Conservation (phyloP, 2,797 vertebrate genomes). For the Brachyrhaphis roseni region DNA sequence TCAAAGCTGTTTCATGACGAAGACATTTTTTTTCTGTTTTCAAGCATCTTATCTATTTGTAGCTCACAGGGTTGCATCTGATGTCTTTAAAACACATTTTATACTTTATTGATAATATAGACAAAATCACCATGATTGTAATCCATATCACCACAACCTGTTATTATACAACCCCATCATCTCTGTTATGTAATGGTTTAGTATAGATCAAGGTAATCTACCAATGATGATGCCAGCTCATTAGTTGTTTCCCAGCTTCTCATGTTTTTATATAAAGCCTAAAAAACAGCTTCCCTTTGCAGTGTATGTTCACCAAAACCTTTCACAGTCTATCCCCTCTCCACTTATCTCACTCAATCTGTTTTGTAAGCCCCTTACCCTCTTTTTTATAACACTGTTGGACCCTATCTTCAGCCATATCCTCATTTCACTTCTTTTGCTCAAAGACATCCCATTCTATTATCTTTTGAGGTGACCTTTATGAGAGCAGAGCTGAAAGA, state of each 20-base stretch:
- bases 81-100: constrained; percentile 20
- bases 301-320: constrained; percentile 22
- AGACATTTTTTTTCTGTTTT: constrained; percentile 33
- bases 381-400: constrained; percentile 39
- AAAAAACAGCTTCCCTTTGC: constrained; percentile 17
- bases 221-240: constrained; percentile 8
- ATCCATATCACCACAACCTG: constrained; percentile 1
- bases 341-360: constrained; percentile 31
- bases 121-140: constrained; percentile 10
- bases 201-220: not conserved
- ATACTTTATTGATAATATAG: constrained; percentile 12
- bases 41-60: constrained; percentile 18
- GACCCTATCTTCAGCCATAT: constrained; percentile 17
- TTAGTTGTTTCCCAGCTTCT: constrained; percentile 2
- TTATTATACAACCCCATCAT: not conserved
- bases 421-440: constrained; percentile 21
- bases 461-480: constrained; percentile 58
- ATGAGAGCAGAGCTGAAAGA: constrained; percentile 41
- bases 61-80: constrained; percentile 23
- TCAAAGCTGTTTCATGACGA: constrained; percentile 28
- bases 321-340: constrained; percentile 15
- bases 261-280: constrained; percentile 9
- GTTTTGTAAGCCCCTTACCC: constrained; percentile 30
- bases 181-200: not conserved
- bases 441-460: constrained; percentile 41